Evolutionary conservation across 2,797 vertebrate genomes (phyloP).

Genomic region (Carduelis carduelis): DNA sequence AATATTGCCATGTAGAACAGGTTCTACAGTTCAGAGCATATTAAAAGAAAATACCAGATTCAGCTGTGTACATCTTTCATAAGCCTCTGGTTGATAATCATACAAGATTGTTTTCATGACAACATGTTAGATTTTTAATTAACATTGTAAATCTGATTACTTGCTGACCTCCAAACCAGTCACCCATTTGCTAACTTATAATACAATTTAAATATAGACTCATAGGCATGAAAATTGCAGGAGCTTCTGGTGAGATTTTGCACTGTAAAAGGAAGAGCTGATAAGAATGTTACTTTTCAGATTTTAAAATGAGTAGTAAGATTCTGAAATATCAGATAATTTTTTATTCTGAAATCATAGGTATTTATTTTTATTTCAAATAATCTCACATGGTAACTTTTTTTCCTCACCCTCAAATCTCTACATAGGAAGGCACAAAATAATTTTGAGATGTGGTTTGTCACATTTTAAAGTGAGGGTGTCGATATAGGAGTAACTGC

Average conservation of each 20-base stretch:
- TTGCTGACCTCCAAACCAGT: background rate
- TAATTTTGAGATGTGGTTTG: background rate
- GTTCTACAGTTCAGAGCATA: background rate
- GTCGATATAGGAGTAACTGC: background rate
- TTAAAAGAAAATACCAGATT: background rate
- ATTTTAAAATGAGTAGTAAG: background rate
- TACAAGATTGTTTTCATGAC: background rate
- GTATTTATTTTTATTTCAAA: background rate
- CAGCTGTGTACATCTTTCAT: background rate
- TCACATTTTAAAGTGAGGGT: background rate
- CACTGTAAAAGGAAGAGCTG: background rate
- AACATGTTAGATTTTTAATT: constrained; percentile 8
- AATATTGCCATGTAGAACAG: background rate
- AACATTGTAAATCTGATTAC: constrained; percentile 6
- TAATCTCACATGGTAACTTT: background rate
- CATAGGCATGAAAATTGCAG: background rate
- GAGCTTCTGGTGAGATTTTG: background rate
- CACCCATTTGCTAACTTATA: background rate
- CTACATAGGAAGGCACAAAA: background rate
- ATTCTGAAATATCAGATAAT: background rate
- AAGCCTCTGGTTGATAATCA: background rate
- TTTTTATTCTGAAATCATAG: background rate
- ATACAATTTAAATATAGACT: background rate
- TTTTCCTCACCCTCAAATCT: background rate
- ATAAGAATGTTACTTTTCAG: background rate